These are phyloP conservation scores for Scrobipalpa costella DNA, from an alignment of 2,888 invertebrate species.

Conservation along the genomic window DNA sequence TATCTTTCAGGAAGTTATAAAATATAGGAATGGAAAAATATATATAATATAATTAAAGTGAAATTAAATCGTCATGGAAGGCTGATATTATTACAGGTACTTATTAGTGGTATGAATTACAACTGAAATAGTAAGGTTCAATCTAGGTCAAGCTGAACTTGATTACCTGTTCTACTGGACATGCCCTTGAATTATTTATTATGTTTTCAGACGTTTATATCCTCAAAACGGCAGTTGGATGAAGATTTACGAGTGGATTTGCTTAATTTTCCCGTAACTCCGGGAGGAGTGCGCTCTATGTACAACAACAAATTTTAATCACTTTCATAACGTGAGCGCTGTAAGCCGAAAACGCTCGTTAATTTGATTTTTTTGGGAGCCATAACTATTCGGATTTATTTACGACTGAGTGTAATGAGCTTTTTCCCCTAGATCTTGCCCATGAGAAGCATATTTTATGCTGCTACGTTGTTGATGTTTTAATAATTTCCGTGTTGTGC, in stretches of 20 bases:
- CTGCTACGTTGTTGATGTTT: not conserved
- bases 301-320: slow-evolving; percentile 39
- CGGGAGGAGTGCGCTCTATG: slow-evolving; percentile 39
- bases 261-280: slow-evolving; percentile 41
- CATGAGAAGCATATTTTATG: not conserved
- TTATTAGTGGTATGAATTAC: no score
- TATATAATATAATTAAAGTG: no score
- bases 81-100: no score
- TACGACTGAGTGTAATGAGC: slow-evolving; percentile 22
- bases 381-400: slow-evolving; percentile 28
- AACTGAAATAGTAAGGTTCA: no score
- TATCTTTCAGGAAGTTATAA: no score
- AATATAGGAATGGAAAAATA: no score
- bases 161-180: not conserved
- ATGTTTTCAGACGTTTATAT: slow-evolving; percentile 24
- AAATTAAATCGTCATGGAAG: no score
- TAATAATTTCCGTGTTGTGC: no score
- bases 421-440: slow-evolving; percentile 8
- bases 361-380: slow-evolving; percentile 26
- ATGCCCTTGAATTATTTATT: slow-evolving; percentile 9
- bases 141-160: no score
- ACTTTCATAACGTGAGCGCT: slow-evolving; percentile 24
- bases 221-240: slow-evolving; percentile 33
- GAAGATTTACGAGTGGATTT: slow-evolving; percentile 39
- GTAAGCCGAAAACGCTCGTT: slow-evolving; percentile 20